These are phyloP conservation scores for Oscheius sp. DNA, from an alignment of 2,888 invertebrate species.

Conservation along the genomic window DNA sequence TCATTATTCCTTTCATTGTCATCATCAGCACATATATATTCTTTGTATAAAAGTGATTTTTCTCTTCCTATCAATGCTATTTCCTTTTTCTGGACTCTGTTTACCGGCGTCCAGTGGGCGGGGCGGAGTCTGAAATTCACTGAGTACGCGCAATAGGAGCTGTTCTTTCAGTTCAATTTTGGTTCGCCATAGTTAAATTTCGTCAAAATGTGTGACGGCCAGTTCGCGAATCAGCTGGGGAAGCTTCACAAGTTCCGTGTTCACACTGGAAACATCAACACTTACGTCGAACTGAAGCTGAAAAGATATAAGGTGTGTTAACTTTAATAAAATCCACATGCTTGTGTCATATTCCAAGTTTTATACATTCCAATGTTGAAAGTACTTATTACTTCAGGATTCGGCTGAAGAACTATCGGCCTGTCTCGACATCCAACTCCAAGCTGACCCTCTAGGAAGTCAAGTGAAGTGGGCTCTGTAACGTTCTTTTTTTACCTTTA, in stretches of 20 bases:
- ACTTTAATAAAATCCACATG: no score
- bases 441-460: constrained; percentile 58
- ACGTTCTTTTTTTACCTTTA: not conserved
- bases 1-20: constrained; percentile 18
- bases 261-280: constrained; percentile 73
- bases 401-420: constrained; percentile 71
- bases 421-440: constrained; percentile 70
- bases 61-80: not conserved
- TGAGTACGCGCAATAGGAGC: constrained; percentile 1
- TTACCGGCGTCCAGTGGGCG: not conserved
- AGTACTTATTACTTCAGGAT: constrained; percentile 39
- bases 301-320: constrained; percentile 39
- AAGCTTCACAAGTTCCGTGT: constrained; percentile 62
- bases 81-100: not conserved
- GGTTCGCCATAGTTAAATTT: not conserved
- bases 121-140: constrained; percentile 20
- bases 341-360: no score
- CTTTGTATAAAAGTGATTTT: not conserved
- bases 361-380: no score
- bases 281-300: constrained; percentile 70
- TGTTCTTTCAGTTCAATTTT: not conserved
- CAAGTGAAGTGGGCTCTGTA: constrained; percentile 54
- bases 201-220: not conserved
- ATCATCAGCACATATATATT: not conserved
- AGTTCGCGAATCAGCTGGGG: constrained; percentile 7